Base-by-base conservation (phyloP, 2,888 invertebrate species). In the Strigamia transsilvanica region DNA sequence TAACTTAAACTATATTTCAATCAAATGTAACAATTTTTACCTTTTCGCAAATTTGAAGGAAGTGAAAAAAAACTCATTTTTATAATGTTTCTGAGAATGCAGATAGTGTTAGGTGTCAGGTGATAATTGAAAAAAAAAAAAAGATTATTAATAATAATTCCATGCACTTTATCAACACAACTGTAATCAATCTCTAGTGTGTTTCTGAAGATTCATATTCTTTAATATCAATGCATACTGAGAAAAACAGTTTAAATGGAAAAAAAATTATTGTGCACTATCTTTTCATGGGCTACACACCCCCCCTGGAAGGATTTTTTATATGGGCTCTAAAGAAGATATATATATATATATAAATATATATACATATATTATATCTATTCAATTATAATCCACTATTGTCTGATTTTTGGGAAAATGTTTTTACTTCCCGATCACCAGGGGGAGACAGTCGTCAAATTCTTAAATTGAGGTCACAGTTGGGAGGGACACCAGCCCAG, bases 1-100 rank as follows among this genome's bases (percentile, higher is more conserved):
- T 73, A 73, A 73, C 73, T 73, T 73, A 27, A 73, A 73, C 73
- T 73, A 73, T 73, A 73, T 73, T 73, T 73, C 73, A 73, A 73
- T 73, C 73, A 73, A 73, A 73, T 73, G 73, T 73, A 73, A 73
- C 73, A 73, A 73, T 73, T 73, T 73, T 73, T 73, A 73, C 73
- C 73, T 73, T 73, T 73, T 73, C 73, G 73, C 73, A 73, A 73
- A 73, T 73, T 73, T n/a, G 27, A 73, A 32, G 73, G 73, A 32
- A 12, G 73, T 32, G 27, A n/a, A 73, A 73, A 32, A 73, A 73
- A 66, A 73, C 73, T 73, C 73, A 73, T 73, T 73, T 73, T 73
- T 73, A 73, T 73, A 73, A 73, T 32, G 73, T 73, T 73, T 73
- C 73, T 73, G 15, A 73, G 73, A 73, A 73, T 73, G 73, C 73